phyloP scores from a whole-genome alignment of 2,797 vertebrate species.

The Microcaecilia unicolor region DNA sequence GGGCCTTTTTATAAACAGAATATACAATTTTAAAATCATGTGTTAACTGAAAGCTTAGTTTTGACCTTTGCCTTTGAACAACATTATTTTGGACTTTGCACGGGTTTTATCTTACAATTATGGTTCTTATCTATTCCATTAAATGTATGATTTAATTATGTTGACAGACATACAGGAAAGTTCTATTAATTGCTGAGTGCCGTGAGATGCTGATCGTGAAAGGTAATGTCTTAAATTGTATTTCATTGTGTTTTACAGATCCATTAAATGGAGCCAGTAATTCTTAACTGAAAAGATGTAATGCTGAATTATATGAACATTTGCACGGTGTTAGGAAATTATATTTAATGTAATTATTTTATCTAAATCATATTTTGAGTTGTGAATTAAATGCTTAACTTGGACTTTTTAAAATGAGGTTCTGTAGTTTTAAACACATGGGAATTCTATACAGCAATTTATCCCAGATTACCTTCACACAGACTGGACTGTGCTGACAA shows the following conservation, averaged over 20 bases:
- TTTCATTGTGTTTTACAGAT: constrained; percentile 9
- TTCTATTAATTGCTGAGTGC: constrained; percentile 1
- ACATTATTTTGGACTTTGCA: constrained; percentile 6
- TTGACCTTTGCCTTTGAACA: constrained; percentile 10
- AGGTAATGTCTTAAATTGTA: constrained; percentile 9
- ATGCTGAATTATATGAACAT: constrained; percentile 11
- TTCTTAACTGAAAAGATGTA: not conserved
- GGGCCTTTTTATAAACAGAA: not conserved
- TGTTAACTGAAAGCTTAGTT: not conserved
- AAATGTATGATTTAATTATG: constrained; percentile 10
- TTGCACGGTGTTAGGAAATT: constrained; percentile 14
- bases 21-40: too few species aligned
- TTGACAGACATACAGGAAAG: constrained; percentile 1
- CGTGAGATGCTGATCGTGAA: not conserved
- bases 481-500: not conserved
- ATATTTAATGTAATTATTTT: constrained; percentile 1
- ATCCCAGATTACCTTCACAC: not conserved
- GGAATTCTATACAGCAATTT: not conserved
- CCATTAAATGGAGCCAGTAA: not conserved
- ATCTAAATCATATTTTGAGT: constrained; percentile 7
- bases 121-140: constrained; percentile 1
- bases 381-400: constrained; percentile 6
- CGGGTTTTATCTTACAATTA: constrained; percentile 11
- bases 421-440: not conserved
- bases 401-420: not conserved